Percentiles rank a stretch among this genome's conserved stretches.
Evolutionary conservation across 2,888 invertebrate species (phyloP).

Genomic region (Netelia inedita): DNA sequence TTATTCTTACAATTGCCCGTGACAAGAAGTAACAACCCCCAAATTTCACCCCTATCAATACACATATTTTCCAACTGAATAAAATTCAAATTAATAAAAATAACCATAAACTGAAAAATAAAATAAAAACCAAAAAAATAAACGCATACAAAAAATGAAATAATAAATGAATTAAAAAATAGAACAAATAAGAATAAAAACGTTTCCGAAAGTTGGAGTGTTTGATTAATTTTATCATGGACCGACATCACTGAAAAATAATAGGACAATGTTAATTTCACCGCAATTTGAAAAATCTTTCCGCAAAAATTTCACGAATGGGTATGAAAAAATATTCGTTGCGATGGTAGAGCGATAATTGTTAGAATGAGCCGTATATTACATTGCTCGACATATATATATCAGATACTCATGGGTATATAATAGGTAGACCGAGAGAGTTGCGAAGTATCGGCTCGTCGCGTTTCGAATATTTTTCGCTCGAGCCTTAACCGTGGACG

Average conservation of each 20-base stretch:
- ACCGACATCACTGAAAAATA: background rate
- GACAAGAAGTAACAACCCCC: background rate
- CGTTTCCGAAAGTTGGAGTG: no score
- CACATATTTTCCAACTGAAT: background rate
- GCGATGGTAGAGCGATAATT: background rate
- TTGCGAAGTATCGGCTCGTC: constrained; percentile 26
- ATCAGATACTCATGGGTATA: constrained; percentile 3
- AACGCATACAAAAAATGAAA: no score
- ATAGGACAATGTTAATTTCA: background rate
- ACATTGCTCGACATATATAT: background rate
- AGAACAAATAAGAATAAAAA: no score
- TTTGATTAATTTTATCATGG: background rate
- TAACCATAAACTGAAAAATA: background rate
- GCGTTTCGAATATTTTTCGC: constrained; percentile 72
- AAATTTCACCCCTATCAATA: background rate
- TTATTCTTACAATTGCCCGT: background rate
- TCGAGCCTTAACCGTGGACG: constrained; percentile 70
- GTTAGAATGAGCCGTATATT: background rate
- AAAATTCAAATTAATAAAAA: background rate
- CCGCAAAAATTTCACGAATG: background rate
- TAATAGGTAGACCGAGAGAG: constrained; percentile 10
- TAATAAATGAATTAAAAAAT: no score
- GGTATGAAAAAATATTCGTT: background rate
- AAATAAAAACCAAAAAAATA: background rate
- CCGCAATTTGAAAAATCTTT: no score